Percentiles rank a stretch among this genome's conserved stretches.
phyloP scores from a whole-genome alignment of 2,888 invertebrate species.

The Spilarctia lutea region DNA sequence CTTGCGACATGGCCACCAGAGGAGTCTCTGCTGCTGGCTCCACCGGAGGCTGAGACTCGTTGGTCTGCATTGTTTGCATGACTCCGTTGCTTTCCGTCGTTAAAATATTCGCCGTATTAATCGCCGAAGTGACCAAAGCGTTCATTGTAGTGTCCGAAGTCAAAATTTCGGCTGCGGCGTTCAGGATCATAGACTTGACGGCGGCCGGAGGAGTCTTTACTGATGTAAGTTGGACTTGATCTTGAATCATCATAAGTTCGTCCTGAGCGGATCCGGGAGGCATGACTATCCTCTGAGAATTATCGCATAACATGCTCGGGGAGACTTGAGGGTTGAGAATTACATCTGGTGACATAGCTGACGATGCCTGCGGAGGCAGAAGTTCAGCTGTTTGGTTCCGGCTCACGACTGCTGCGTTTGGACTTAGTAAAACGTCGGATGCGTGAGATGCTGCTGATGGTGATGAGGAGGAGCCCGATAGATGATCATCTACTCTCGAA shows the following conservation, averaged over 20 bases:
- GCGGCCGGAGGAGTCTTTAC: slow-evolving; percentile 87
- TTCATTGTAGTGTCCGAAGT: slow-evolving; percentile 88
- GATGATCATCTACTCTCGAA: slow-evolving; percentile 75
- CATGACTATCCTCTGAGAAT: slow-evolving; percentile 59
- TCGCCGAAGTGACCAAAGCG: slow-evolving; percentile 85
- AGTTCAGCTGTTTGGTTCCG: slow-evolving; percentile 69
- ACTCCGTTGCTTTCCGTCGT: slow-evolving; percentile 67
- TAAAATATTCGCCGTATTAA: slow-evolving; percentile 82
- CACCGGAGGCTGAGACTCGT: slow-evolving; percentile 66
- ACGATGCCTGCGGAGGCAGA: slow-evolving; percentile 64
- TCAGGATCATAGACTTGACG: slow-evolving; percentile 91
- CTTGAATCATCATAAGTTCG: slow-evolving; percentile 76
- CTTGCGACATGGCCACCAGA: slow-evolving; percentile 81
- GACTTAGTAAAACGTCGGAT: slow-evolving; percentile 73
- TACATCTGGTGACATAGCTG: slow-evolving; percentile 84
- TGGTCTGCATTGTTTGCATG: slow-evolving; percentile 45
- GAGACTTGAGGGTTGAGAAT: slow-evolving; percentile 88
- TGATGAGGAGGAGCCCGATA: slow-evolving; percentile 69
- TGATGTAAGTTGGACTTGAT: slow-evolving; percentile 72
- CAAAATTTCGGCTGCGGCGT: slow-evolving; percentile 90
- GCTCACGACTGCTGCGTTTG: slow-evolving; percentile 68
- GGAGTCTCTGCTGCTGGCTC: slow-evolving; percentile 75
- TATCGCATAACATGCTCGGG: slow-evolving; percentile 85
- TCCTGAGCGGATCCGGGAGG: slow-evolving; percentile 63
- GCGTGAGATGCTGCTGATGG: slow-evolving; percentile 71